Evolutionary conservation across 2,888 invertebrate species (phyloP).

Genomic region (Mythimna lalbum): DNA sequence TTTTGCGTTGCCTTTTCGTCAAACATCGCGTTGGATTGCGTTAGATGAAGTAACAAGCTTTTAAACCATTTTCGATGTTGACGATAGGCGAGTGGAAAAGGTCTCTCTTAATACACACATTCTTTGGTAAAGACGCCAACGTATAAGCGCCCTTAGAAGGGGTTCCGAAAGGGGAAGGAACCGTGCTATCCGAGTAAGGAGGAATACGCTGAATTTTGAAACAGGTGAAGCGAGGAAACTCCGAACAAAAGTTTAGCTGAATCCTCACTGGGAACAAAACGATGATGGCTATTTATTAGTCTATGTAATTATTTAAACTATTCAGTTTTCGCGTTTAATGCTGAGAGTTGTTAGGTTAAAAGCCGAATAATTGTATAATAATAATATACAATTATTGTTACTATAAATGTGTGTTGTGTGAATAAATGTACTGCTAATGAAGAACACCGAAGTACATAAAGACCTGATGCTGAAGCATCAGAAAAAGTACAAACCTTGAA

Average conservation of each 20-base stretch:
- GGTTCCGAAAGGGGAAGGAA: constrained; percentile 25
- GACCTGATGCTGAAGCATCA: too few species aligned
- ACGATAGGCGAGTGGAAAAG: too few species aligned
- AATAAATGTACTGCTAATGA: too few species aligned
- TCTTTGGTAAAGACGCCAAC: background rate
- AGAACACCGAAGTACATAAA: too few species aligned
- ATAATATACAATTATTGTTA: too few species aligned
- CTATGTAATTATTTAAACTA: constrained; percentile 44
- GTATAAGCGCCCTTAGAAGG: background rate
- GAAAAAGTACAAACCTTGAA: too few species aligned
- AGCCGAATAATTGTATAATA: too few species aligned
- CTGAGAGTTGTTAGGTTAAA: constrained; percentile 7
- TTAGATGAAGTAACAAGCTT: too few species aligned
- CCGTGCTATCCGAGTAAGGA: constrained; percentile 11
- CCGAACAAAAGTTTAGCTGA: constrained; percentile 37
- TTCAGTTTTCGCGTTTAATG: constrained; percentile 27
- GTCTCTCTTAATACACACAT: background rate
- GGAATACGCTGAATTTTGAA: constrained; percentile 37
- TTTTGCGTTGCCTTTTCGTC: too few species aligned
- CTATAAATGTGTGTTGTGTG: too few species aligned
- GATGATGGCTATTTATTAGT: constrained; percentile 32
- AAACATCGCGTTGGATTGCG: too few species aligned
- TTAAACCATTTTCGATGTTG: too few species aligned
- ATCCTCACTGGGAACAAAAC: constrained; percentile 23
- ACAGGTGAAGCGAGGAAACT: constrained; percentile 22